These are phyloP conservation scores for Rhynchonycteris naso DNA, from an alignment of 2,797 vertebrate species.

Conservation along the genomic window DNA sequence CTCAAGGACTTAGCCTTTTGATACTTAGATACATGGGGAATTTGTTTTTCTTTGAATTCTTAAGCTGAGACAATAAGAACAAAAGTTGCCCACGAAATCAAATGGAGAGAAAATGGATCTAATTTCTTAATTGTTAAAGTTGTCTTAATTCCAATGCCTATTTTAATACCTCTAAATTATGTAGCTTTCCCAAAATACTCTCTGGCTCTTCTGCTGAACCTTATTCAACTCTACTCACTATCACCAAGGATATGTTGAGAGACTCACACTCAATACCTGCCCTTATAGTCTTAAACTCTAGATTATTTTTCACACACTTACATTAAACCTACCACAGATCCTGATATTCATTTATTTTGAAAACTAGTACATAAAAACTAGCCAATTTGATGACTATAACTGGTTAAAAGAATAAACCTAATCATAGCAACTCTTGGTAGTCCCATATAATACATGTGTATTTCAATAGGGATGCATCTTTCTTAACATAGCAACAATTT, in stretches of 20 bases:
- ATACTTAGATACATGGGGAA: neutral
- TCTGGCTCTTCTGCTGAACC: fast-evolving
- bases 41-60: neutral
- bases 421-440: neutral
- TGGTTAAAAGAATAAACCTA: neutral
- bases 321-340: neutral
- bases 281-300: neutral
- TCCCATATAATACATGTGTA: neutral
- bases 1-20: neutral
- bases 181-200: neutral
- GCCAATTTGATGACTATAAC: neutral
- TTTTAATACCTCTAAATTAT: neutral
- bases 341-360: neutral
- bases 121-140: neutral
- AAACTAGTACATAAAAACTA: neutral
- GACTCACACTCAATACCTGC: neutral
- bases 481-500: neutral
- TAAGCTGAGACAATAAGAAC: neutral
- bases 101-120: neutral
- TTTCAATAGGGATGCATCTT: neutral
- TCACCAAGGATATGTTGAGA: neutral
- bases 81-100: neutral
- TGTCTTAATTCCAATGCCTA: neutral
- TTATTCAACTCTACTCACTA: neutral
- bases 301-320: neutral